phyloP scores from a whole-genome alignment of 2,888 invertebrate species.

The Parapristionchus giblindavisi region DNA sequence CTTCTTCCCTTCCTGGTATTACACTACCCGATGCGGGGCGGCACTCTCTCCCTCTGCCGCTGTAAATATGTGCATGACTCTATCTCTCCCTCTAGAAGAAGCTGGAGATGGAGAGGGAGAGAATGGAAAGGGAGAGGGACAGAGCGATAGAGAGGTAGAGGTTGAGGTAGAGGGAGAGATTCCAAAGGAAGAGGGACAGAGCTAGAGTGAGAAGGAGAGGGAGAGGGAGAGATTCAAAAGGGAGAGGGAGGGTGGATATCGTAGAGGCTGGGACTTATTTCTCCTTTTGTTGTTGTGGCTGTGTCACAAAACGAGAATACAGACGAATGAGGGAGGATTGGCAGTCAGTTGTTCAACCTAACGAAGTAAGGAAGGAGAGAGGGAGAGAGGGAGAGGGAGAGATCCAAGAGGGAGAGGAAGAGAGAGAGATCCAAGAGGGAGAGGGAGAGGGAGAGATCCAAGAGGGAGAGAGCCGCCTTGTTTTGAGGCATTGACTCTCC shows the following conservation, averaged over 20 bases:
- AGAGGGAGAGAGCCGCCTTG: background rate
- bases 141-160: background rate
- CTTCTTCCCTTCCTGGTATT: conserved; percentile 8
- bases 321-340: conserved; percentile 8
- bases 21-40: background rate
- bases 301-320: background rate
- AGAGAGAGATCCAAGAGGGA: background rate
- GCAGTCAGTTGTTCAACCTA: background rate
- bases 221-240: conserved; percentile 29
- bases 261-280: background rate
- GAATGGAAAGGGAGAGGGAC: conserved; percentile 1
- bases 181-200: conserved; percentile 4
- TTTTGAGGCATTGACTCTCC: background rate
- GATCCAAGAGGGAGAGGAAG: conserved; percentile 7
- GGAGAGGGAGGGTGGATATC: background rate
- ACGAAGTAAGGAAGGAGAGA: background rate
- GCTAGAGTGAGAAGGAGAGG: conserved; percentile 10
- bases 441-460: background rate
- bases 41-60: background rate
- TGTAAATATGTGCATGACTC: background rate
- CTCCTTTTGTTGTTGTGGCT: background rate
- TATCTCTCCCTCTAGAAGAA: no score
- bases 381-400: background rate
- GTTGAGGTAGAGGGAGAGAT: background rate
- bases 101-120: no score